Evolutionary conservation across 1,140 invertebrate genomes (phyloP), one percentile per base, ranked within the genome.

Genomic region (Heliconius hermathena): DNA sequence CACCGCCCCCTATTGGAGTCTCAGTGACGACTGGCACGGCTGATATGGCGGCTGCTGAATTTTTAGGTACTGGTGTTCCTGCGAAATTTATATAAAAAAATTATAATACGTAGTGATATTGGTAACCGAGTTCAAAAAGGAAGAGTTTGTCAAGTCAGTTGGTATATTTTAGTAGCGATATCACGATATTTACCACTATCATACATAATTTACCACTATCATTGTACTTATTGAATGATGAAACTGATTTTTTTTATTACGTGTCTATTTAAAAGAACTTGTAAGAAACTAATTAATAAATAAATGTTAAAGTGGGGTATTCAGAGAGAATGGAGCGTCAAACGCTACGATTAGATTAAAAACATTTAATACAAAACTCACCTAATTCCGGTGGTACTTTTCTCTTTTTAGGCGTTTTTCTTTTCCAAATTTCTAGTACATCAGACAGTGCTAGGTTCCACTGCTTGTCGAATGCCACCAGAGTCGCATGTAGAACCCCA

Each of bases 381-480:
- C 96, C 91, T 36, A 95, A 54, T 13, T 71, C 85, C 8, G 89
- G 91, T 3, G 96, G 95, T 72, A 95, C 90, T 92, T 96, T 96
- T 80, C 95, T 95, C 83, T 95, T 95, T 76, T 96, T 96, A 6
- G 95, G 90, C 0, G 83, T 82, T 86, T 95, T 96, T 73, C 97
- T 95, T n/a, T 95, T 96, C 96, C 97, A 99, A 5, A 96, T 94
- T 95, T 99, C 98, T 73, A 97, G 96, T 4, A 98, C 98, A 93
- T 99, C 98, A 60, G 96, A 95, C 49, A 99, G 91, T 9, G 97
- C 97, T 78, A 99, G 92, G 95, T 99, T 99, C 97, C 98, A 99
- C 89, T 99, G 98, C 91, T 98, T 99, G 93, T 99, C 99, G 93
- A 99, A 99, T 9, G 98, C 97, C 22, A 97, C 95, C 38, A 99